Evolutionary conservation across 2,888 invertebrate species (phyloP), one percentile per base, ranked within the genome.

Genomic region (Orthosia gothica): DNA sequence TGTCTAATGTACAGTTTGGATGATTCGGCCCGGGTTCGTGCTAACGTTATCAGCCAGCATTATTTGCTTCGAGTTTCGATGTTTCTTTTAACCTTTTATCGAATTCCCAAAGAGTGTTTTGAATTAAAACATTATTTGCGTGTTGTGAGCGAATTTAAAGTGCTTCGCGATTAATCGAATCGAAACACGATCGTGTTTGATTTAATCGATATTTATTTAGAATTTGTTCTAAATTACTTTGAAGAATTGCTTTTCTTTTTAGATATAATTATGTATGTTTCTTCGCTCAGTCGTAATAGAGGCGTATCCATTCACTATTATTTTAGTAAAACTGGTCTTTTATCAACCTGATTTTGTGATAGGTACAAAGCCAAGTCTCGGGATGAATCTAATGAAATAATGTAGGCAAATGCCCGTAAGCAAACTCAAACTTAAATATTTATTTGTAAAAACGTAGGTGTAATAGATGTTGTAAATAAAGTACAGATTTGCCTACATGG

Each of bases 51-150:
- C 95, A 92, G 92, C 89, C 90, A 91, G 90, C 90, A 90, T 94
- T 94, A 94, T 95, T 95, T 92, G 94, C 90, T 93, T 91, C 88
- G 89, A 90, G 92, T 93, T 93, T 92, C 92, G 91, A 93, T 92
- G 92, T 93, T 93, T 93, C 92, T 94, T 94, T 93, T 92, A 89
- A 93, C 89, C 90, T 92, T 93, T 94, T 94, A 94, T 94, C 92
- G 92, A 91, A 90, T 93, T 92, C 91, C 87, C 88, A 90, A 91
- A 92, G 90, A 92, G 93, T 93, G 93, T 94, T 92, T 92, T 89
- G 93, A 94, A 95, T 95, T 94, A 94, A 94, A 94, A 94, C 94
- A 94, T 94, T 94, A 93, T 91, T 94, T 91, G 93, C 92, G 89
- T 93, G 92, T 91, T 92, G 89, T 91, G 91, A 92, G 91, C 91